phyloP scores from a whole-genome alignment of 2,797 vertebrate species.

The Echeneis naucrates region DNA sequence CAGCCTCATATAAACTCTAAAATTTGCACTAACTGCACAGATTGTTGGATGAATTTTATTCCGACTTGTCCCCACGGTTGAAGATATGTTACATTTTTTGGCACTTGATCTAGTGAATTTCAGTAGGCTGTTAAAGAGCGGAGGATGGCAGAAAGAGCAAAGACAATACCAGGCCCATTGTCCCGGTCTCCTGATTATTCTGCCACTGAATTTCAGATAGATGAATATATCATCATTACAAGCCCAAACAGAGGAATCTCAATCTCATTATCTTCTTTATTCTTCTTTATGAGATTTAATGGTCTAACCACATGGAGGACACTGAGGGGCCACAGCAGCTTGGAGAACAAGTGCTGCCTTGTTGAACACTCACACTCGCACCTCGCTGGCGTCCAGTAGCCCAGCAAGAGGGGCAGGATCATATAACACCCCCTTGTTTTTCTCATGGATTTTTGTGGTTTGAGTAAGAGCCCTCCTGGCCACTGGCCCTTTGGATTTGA shows the following conservation, averaged over 20 bases:
- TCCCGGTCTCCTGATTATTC: slow-evolving; percentile 5
- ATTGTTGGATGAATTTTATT: not conserved
- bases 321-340: slow-evolving; percentile 48
- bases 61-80: not conserved
- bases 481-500: slow-evolving; percentile 30
- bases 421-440: slow-evolving; percentile 63
- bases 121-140: not conserved
- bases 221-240: slow-evolving; percentile 54
- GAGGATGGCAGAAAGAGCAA: not conserved
- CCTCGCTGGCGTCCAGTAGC: slow-evolving; percentile 56
- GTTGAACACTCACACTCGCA: slow-evolving; percentile 58
- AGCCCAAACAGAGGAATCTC: slow-evolving; percentile 55
- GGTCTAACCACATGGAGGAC: slow-evolving; percentile 61
- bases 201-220: slow-evolving; percentile 21
- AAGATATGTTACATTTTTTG: not conserved
- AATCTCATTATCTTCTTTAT: slow-evolving; percentile 40
- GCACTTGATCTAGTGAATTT: not conserved
- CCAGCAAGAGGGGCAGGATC: slow-evolving; percentile 40
- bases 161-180: slow-evolving; percentile 1
- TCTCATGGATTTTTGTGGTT: slow-evolving; percentile 70
- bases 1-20: not conserved
- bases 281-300: slow-evolving; percentile 44
- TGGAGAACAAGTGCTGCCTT: slow-evolving; percentile 73
- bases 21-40: not conserved
- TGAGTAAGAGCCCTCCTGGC: slow-evolving; percentile 53